Conservation (phyloP, 2,888 invertebrate genomes). For the Dione juno region DNA sequence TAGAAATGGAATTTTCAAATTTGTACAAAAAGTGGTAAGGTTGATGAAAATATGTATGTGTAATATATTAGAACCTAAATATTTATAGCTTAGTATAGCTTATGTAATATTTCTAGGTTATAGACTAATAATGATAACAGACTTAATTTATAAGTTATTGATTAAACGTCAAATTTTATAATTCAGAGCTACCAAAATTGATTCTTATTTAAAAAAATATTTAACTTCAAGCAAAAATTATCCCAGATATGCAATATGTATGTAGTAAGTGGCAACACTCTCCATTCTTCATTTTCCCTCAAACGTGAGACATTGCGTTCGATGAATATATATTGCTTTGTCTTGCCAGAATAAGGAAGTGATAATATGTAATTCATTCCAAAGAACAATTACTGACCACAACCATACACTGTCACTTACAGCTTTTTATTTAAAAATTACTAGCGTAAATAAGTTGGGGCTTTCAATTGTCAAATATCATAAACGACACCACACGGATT, state of each 20-base stretch:
- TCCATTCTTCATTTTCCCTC: no score
- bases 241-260: no score
- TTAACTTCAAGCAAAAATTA: no score
- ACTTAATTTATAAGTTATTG: neutral
- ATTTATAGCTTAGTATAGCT: no score
- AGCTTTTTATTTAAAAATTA: neutral
- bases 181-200: neutral
- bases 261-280: no score
- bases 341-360: no score
- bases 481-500: slow-evolving; percentile 5
- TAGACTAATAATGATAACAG: neutral
- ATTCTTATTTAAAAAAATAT: neutral
- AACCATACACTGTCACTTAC: no score
- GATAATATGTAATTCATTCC: no score
- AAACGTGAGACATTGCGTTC: no score
- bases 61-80: no score
- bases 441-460: neutral
- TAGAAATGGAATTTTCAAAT: slow-evolving; percentile 18
- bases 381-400: no score
- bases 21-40: slow-evolving; percentile 25
- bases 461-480: slow-evolving; percentile 4
- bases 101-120: neutral
- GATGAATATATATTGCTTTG: no score
- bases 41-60: neutral
- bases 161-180: neutral